Conservation (phyloP, 2,888 invertebrate genomes). For the Phrixothrix hirtus region DNA sequence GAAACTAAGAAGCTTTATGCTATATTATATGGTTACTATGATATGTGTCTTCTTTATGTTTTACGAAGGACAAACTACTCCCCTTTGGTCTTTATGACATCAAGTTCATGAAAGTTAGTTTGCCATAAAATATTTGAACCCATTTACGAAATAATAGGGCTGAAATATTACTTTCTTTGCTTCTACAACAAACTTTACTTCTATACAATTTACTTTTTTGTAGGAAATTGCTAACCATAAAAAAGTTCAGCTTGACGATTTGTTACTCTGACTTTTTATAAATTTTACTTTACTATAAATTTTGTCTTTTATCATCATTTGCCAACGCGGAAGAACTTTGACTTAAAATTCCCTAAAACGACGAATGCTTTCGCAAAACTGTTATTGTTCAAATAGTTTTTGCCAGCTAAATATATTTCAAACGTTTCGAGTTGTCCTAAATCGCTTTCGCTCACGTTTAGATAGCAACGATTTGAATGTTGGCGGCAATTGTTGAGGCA, state of each 20-base stretch:
- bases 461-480: too few species aligned
- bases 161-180: too few species aligned
- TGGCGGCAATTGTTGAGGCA: too few species aligned
- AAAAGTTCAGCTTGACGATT: not conserved
- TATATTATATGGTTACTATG: not conserved
- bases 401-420: too few species aligned
- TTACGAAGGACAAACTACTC: not conserved
- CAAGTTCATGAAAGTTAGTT: not conserved
- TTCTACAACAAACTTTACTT: not conserved
- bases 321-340: not conserved
- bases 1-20: slow-evolving; percentile 5
- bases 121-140: not conserved
- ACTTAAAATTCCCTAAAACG: too few species aligned
- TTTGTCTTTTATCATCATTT: too few species aligned
- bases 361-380: too few species aligned
- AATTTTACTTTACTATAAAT: too few species aligned
- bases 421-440: too few species aligned
- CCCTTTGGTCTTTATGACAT: not conserved
- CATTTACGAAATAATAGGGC: not conserved
- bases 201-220: not conserved
- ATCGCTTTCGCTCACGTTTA: too few species aligned
- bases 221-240: not conserved
- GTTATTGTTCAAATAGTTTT: too few species aligned
- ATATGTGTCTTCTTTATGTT: slow-evolving; percentile 8
- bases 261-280: not conserved